phyloP scores from a whole-genome alignment of 2,888 invertebrate species.

The Pyrgus malvae region DNA sequence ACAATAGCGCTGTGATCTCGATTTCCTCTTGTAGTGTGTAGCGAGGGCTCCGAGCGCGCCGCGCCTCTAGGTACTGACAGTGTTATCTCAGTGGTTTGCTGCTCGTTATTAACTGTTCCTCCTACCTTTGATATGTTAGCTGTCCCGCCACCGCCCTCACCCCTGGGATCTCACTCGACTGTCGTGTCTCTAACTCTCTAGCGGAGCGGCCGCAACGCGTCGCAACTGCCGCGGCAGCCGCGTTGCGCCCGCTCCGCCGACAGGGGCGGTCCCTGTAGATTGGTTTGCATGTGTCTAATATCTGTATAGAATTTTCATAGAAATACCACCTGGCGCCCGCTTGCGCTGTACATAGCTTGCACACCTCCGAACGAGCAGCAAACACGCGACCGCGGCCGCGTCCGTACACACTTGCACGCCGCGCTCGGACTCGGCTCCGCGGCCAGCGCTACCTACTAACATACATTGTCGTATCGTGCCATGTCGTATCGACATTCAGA shows the following conservation, averaged over 20 bases:
- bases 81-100: constrained; percentile 78
- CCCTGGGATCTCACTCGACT: constrained; percentile 56
- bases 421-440: constrained; percentile 1
- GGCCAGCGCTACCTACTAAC: background rate
- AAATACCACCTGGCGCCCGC: constrained; percentile 71
- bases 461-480: constrained; percentile 3
- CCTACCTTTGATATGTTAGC: constrained; percentile 56
- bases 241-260: constrained; percentile 37
- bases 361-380: constrained; percentile 59
- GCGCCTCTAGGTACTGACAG: constrained; percentile 67
- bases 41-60: constrained; percentile 44
- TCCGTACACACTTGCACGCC: background rate
- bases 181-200: constrained; percentile 42
- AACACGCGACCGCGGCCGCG: constrained; percentile 41
- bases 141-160: constrained; percentile 41
- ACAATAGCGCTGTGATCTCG: constrained; percentile 72
- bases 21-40: constrained; percentile 67
- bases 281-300: constrained; percentile 70
- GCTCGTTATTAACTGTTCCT: constrained; percentile 75
- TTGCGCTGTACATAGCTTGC: constrained; percentile 37
- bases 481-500: constrained; percentile 41
- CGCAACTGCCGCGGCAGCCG: background rate
- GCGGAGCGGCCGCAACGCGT: constrained; percentile 34
- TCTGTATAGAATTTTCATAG: constrained; percentile 61
- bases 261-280: constrained; percentile 43